Percentiles rank a stretch among this genome's conserved stretches.
These are phyloP conservation scores for Melierax canorus DNA, from an alignment of 2,113 vertebrate species.

Conservation along the genomic window DNA sequence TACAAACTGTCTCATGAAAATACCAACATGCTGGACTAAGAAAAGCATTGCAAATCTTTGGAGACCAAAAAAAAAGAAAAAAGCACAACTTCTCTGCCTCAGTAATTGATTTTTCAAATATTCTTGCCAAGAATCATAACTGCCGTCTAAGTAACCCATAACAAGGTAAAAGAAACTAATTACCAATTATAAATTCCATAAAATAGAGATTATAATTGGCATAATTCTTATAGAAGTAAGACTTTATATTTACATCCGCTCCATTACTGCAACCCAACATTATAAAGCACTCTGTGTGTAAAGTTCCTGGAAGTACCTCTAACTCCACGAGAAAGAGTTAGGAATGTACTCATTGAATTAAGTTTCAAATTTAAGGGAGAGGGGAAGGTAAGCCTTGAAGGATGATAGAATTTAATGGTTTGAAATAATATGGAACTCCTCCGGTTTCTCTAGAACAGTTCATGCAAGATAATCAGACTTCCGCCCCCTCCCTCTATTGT, in stretches of 20 bases:
- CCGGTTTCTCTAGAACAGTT: not conserved
- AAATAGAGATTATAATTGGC: not conserved
- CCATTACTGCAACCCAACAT: not conserved
- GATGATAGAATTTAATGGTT: not conserved
- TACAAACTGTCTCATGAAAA: not conserved
- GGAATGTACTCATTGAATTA: not conserved
- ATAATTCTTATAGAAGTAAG: not conserved
- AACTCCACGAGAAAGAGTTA: not conserved
- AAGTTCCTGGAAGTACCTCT: not conserved
- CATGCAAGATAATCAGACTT: not conserved
- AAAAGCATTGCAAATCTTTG: not conserved
- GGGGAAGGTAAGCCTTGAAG: not conserved
- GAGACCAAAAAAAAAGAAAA: not conserved
- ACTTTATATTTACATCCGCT: not conserved
- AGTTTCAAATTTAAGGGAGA: not conserved
- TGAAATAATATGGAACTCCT: not conserved
- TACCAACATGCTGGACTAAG: not conserved
- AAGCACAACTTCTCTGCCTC: not conserved
- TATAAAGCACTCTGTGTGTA: not conserved
- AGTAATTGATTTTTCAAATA: not conserved
- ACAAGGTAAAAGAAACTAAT: not conserved
- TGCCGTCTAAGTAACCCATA: not conserved
- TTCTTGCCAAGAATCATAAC: not conserved
- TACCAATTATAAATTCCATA: not conserved
- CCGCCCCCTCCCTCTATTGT: fast-evolving